Percentiles rank a stretch among this genome's conserved stretches.
Evolutionary conservation across 2,113 vertebrate genomes (phyloP).

Genomic region (Sorex fumeus): DNA sequence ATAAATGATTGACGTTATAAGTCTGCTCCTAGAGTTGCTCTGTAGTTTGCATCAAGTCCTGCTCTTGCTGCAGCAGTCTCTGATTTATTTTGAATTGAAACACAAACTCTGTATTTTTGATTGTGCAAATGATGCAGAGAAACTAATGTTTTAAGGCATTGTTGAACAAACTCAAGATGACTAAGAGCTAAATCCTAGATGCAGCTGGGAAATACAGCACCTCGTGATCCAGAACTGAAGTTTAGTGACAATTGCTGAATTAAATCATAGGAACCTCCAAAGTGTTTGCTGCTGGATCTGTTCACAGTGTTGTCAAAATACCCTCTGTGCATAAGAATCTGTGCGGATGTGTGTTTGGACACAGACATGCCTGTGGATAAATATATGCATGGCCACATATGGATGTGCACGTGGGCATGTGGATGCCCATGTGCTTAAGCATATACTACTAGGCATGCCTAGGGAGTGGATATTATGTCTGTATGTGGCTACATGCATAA

Average conservation of each 20-base stretch:
- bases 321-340: conserved; percentile 64
- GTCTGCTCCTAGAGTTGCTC: neutral
- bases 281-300: conserved; percentile 71
- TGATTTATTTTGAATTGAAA: neutral
- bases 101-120: neutral
- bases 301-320: conserved; percentile 80
- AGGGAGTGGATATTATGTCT: neutral
- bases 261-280: conserved; percentile 35
- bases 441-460: neutral
- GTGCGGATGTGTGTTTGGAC: conserved; percentile 73
- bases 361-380: conserved; percentile 44
- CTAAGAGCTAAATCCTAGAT: neutral
- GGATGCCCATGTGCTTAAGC: neutral
- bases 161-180: conserved; percentile 39
- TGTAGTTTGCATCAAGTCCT: neutral
- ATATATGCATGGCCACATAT: conserved; percentile 64
- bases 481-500: neutral
- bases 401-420: conserved; percentile 16
- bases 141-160: conserved; percentile 12
- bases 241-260: conserved; percentile 60
- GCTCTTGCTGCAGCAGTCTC: neutral
- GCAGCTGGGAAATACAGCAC: conserved; percentile 33
- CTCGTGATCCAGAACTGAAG: conserved; percentile 30
- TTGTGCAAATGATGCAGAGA: neutral
- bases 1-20: neutral